A percentile compares a stretch with the other conserved stretches of the same genome.
phyloP scores from a whole-genome alignment of 2,797 vertebrate species.

The Falco columbarius region DNA sequence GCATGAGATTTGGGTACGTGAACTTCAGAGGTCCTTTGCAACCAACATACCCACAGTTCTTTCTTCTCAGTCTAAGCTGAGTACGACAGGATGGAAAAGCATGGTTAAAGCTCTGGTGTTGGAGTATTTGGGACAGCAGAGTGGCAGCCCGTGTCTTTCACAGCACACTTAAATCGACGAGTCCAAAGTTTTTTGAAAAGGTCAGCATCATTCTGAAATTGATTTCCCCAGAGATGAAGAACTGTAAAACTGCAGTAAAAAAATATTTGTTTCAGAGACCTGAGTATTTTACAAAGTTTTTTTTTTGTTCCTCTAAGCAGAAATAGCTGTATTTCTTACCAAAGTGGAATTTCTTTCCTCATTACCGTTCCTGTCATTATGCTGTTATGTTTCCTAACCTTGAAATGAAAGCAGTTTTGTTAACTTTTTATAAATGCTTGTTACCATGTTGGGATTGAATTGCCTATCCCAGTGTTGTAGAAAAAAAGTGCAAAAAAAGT shows the following conservation, averaged over 20 bases:
- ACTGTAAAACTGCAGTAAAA: neutral
- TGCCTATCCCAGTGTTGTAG: neutral
- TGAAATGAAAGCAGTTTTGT: slow-evolving; percentile 14
- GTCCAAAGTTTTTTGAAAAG: neutral
- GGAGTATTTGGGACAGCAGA: neutral
- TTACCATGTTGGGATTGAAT: neutral
- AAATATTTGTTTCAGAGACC: neutral
- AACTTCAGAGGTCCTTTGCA: neutral
- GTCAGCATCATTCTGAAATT: neutral
- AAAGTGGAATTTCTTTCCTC: neutral
- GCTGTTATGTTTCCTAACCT: neutral
- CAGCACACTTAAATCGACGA: neutral
- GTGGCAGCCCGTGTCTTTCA: neutral
- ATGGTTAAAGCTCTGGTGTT: neutral
- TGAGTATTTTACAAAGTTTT: neutral
- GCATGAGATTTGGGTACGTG: neutral
- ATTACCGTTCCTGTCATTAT: neutral
- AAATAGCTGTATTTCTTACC: neutral
- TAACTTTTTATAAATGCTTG: neutral
- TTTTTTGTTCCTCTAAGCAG: neutral
- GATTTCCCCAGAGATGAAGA: neutral
- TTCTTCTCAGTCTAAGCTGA: neutral
- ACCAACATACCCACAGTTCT: neutral
- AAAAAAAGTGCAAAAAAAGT: neutral
- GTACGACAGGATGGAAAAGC: neutral